Base-by-base conservation (phyloP, 2,797 vertebrate genomes). In the Amniataba percoides region DNA sequence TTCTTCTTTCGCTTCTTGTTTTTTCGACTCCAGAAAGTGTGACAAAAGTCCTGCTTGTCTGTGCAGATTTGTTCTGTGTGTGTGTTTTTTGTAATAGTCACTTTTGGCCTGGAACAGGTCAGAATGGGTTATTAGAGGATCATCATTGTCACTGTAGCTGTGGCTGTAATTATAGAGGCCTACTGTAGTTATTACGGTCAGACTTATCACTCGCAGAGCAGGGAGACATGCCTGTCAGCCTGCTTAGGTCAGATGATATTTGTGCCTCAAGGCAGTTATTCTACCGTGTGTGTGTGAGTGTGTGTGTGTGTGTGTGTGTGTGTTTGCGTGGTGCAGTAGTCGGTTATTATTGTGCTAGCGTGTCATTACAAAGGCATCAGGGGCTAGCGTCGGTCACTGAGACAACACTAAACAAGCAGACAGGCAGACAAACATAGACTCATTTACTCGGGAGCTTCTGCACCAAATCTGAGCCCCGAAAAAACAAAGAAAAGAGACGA, bases 331-430 rank as follows among this genome's bases (percentile, higher is more conserved):
- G 61, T 66, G 87, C 87, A 80, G 89, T 78, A 91, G 88, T 84
- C 86, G 62, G 93, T 94, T 93, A 93, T 93, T 94, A 94, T 86
- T 87, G 90, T 72, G 84, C 90, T 82, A 78, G 83, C 79, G 89
- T 95, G 90, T 93, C 92, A 93, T 93, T 94, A 90, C 89, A 86
- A 89, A 90, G 90, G 93, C 93, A 94, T 95, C 92, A 90, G 88
- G 90, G 83, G 90, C 79, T 73, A 88, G 77, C 86, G 79, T 86
- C 57, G 87, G 89, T 88, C 90, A 89, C 88, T 82, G 80, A 92
- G 87, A 87, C 87, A 57, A 85, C 89, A 72, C 79, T 80, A 90
- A 94, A 92, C 92, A 94, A 93, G 91, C 91, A 89, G 84, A 87
- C 71, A 72, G 79, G 60, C 86, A 82, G 88, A 85, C 72, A 80